Conservation (phyloP, 1,140 invertebrate species). For the Lamellibrachia luymesi region DNA sequence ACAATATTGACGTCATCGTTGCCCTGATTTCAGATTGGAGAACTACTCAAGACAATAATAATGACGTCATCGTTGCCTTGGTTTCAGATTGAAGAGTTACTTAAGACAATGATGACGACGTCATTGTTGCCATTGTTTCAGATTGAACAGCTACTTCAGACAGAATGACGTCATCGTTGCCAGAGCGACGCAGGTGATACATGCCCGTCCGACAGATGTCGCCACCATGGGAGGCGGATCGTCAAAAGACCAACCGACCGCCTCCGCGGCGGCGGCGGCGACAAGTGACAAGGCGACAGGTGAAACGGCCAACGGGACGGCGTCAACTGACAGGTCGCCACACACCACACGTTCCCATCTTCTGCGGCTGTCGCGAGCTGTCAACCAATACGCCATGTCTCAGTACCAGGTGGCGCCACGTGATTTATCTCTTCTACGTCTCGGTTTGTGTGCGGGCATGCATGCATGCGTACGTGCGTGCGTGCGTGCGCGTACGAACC, state of each 20-base stretch:
- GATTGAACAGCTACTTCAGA: not conserved
- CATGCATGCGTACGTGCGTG: not conserved
- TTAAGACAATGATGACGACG: too few relatives aligned
- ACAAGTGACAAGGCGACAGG: not conserved
- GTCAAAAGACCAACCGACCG: not conserved
- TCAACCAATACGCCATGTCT: constrained; percentile 25
- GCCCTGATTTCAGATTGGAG: not conserved
- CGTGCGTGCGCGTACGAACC: too few relatives aligned
- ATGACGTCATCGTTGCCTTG: too few relatives aligned
- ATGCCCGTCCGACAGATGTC: not conserved
- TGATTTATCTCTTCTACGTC: not conserved
- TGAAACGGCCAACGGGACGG: not conserved
- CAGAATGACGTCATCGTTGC: not conserved
- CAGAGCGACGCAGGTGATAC: not conserved
- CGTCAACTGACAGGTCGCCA: not conserved
- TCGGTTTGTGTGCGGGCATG: not conserved
- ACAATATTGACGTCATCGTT: not conserved
- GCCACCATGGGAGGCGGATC: not conserved
- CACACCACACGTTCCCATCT: constrained; percentile 26
- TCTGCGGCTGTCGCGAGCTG: constrained; percentile 21
- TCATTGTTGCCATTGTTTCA: not conserved
- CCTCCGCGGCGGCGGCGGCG: not conserved
- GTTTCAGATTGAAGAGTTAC: too few relatives aligned
- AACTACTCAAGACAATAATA: too few relatives aligned
- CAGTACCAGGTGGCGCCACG: not conserved